phyloP scores from a whole-genome alignment of 2,888 invertebrate species.

The Lepidochitona cinerea region DNA sequence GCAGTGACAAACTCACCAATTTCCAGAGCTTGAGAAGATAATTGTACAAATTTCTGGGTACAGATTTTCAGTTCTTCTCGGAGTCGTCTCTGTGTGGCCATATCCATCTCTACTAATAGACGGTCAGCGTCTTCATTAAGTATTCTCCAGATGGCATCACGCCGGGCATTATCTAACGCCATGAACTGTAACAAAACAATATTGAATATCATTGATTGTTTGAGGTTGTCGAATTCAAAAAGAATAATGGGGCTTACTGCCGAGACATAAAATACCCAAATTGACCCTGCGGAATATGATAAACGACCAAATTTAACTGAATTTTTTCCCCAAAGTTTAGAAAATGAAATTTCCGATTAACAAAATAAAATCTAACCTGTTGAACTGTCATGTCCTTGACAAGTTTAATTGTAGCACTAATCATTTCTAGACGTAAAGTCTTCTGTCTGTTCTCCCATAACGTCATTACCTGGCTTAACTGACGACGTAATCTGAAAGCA shows the following conservation, averaged over 20 bases:
- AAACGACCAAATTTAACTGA: too few relatives aligned
- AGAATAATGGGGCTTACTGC: too few relatives aligned
- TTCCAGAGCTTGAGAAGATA: slow-evolving; percentile 83
- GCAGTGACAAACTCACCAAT: slow-evolving; percentile 49
- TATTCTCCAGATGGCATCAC: slow-evolving; percentile 89
- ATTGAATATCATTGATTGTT: too few relatives aligned
- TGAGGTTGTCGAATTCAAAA: too few relatives aligned
- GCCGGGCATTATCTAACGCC: slow-evolving; percentile 95
- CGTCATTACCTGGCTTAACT: slow-evolving; percentile 89
- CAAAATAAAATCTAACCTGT: slow-evolving; percentile 73
- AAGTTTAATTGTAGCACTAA: slow-evolving; percentile 97
- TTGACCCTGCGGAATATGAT: too few relatives aligned
- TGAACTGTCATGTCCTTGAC: slow-evolving; percentile 89
- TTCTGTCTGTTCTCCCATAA: slow-evolving; percentile 97
- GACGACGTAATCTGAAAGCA: slow-evolving; percentile 64
- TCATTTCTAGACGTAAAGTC: slow-evolving; percentile 97
- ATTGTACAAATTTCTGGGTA: slow-evolving; percentile 92
- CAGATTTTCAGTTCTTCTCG: slow-evolving; percentile 95
- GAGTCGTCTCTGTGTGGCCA: slow-evolving; percentile 69
- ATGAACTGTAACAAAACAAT: slow-evolving; percentile 79
- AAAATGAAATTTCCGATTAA: too few relatives aligned
- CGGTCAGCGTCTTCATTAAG: slow-evolving; percentile 91
- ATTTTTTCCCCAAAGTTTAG: too few relatives aligned
- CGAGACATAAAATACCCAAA: too few relatives aligned
- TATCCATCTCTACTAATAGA: neutral